Evolutionary conservation across 2,113 vertebrate species (phyloP), one percentile per base, ranked within the genome.

Genomic region (Casuarius casuarius): DNA sequence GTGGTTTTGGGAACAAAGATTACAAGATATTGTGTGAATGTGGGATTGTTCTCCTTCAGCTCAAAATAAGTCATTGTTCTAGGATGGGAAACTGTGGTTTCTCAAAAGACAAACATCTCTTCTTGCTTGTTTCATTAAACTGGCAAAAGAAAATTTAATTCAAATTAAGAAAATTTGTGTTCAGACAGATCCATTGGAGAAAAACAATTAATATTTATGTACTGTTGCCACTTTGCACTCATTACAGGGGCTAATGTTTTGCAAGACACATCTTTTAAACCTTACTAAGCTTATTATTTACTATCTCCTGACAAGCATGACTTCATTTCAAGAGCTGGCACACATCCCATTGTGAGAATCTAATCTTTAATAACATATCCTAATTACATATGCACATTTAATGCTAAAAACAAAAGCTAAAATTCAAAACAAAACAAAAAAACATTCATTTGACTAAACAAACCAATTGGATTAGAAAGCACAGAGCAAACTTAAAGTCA

Each of bases 271-370:
- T 96, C 87, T 95, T 94, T 95, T 95, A 97, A 94, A 96, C 84
- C 91, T 77, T 91, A 84, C 81, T 95, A 96, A 95, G 94, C 92
- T 89, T 95, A 94, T 97, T 95, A 97, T 95, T 97, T 94, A 85
- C 94, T 91, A 80, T 87, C 71, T 94, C 59, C 71, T 89, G 92
- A 94, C 92, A 96, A 96, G 84, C 87, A 95, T 58, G 84, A 95
- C 94, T 95, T 92, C 70, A 95, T 95, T 92, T 94, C 81, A 97
- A 83, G 59, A 94, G 68, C 63, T 94, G 84, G 91, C 91, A 92
- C 35, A 54, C 16, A 89, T 71, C 58, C 86, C 59, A 84, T 85
- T 94, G 84, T 79, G n/a, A 96, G 63, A 95, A 87, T 94, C 81
- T 92, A 94, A 96, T 94, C 92, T 92, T 92, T 89, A 96, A 92